A percentile compares a stretch with the other conserved stretches of the same genome.
phyloP scores from a whole-genome alignment of 2,113 vertebrate genomes.

The Ramphastos sulfuratus region DNA sequence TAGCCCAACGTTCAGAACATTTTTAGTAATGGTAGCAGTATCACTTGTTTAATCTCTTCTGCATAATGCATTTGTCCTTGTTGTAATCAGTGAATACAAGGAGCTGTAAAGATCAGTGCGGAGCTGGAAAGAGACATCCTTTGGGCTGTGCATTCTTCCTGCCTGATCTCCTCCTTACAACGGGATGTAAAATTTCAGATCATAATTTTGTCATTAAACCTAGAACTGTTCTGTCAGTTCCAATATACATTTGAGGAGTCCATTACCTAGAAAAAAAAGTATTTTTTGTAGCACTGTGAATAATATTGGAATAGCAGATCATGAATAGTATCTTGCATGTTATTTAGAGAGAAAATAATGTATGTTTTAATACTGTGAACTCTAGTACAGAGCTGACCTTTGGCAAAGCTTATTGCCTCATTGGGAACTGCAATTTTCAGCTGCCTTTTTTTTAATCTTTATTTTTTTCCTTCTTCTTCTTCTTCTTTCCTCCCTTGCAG shows the following conservation, averaged over 20 bases:
- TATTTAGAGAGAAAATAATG: conserved; percentile 33
- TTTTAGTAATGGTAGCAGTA: background rate
- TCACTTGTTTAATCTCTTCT: background rate
- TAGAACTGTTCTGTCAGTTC: background rate
- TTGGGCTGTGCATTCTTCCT: background rate
- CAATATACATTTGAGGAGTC: background rate
- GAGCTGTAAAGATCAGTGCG: background rate
- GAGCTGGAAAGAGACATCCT: background rate
- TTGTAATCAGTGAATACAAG: background rate
- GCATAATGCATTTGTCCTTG: background rate
- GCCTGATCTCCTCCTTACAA: background rate
- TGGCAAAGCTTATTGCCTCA: background rate
- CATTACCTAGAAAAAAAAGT: background rate
- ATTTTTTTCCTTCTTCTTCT: background rate
- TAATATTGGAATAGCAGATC: background rate
- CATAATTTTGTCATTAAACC: conserved; percentile 4
- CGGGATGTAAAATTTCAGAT: conserved; percentile 9
- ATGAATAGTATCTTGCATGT: background rate
- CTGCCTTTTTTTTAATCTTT: background rate
- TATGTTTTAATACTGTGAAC: background rate
- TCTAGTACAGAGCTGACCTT: background rate
- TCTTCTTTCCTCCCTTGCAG: background rate
- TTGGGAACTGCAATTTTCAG: background rate
- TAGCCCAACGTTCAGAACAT: background rate
- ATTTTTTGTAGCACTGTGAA: background rate